A percentile compares a stretch with the other conserved stretches of the same genome.
These are phyloP conservation scores for Agrilus mali DNA, from an alignment of 2,888 invertebrate genomes.

Conservation along the genomic window DNA sequence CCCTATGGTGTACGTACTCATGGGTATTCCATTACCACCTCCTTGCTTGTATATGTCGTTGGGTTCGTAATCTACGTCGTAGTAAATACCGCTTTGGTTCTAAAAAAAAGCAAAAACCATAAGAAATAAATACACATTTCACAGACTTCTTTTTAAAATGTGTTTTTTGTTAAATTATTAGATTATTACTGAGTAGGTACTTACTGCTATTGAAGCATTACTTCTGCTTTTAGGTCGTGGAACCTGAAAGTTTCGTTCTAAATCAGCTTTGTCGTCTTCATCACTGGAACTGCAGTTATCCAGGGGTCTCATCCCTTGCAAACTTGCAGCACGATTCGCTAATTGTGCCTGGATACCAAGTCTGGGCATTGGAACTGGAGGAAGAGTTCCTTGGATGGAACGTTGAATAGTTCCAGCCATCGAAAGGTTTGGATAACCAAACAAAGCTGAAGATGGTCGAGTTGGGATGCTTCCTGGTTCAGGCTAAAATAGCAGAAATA, in stretches of 20 bases:
- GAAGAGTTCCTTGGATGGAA: slow-evolving; percentile 40
- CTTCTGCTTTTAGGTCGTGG: slow-evolving; percentile 75
- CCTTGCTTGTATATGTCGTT: slow-evolving; percentile 42
- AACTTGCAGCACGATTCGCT: slow-evolving; percentile 26
- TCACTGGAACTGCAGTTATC: slow-evolving; percentile 47
- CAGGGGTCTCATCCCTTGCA: slow-evolving; percentile 32
- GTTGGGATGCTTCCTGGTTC: slow-evolving; percentile 58
- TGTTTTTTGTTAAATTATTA: no score
- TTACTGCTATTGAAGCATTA: slow-evolving; percentile 48
- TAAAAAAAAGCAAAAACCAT: slow-evolving; percentile 32
- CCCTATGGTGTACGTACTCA: slow-evolving; percentile 73
- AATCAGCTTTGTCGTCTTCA: slow-evolving; percentile 63
- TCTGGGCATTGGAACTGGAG: slow-evolving; percentile 63
- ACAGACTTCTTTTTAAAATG: no score
- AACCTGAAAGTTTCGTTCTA: slow-evolving; percentile 60
- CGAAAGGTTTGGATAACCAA: slow-evolving; percentile 57
- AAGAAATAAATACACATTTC: background rate
- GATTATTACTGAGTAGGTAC: no score
- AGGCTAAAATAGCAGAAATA: slow-evolving; percentile 39
- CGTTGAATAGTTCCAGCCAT: slow-evolving; percentile 36
- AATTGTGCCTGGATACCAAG: slow-evolving; percentile 37
- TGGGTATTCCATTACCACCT: slow-evolving; percentile 53
- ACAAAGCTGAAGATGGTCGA: slow-evolving; percentile 71
- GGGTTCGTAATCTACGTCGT: slow-evolving; percentile 77
- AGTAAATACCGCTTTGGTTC: slow-evolving; percentile 85